A percentile compares a stretch with the other conserved stretches of the same genome.
These are phyloP conservation scores for Parnassius smintheus DNA, from an alignment of 2,888 invertebrate species.

Conservation along the genomic window DNA sequence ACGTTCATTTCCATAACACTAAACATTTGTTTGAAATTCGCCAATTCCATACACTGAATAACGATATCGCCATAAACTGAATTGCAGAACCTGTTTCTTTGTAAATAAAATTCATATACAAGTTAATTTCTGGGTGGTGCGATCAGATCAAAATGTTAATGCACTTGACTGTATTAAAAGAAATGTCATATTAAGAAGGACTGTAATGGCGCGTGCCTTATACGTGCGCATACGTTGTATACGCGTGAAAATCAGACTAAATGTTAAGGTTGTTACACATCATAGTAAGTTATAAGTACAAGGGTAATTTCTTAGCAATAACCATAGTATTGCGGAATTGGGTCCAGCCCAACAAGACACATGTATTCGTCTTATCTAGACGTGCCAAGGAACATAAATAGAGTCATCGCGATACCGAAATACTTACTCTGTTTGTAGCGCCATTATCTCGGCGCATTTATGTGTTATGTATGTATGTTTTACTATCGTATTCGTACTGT, in stretches of 20 bases:
- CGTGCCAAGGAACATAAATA: constrained; percentile 17
- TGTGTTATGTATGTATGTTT: background rate
- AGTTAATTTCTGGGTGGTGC: constrained; percentile 38
- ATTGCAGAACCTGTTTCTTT: constrained; percentile 41
- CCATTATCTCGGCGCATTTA: constrained; percentile 8
- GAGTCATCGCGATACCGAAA: constrained; percentile 19
- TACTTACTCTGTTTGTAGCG: constrained; percentile 15
- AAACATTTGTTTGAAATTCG: constrained; percentile 19
- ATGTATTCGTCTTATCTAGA: constrained; percentile 32
- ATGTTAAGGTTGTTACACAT: constrained; percentile 29
- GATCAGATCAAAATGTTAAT: constrained; percentile 21
- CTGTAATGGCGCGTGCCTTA: constrained; percentile 9
- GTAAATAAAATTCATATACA: constrained; percentile 36
- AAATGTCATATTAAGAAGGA: constrained; percentile 1
- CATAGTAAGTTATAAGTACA: constrained; percentile 46
- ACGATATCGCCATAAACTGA: constrained; percentile 26
- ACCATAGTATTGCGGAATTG: constrained; percentile 44
- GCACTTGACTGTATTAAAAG: constrained; percentile 13
- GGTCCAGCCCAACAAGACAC: constrained; percentile 28
- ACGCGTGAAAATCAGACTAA: background rate
- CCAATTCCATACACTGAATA: constrained; percentile 23
- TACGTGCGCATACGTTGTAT: background rate
- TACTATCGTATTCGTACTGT: constrained; percentile 7
- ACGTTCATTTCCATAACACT: constrained; percentile 30
- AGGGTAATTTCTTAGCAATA: constrained; percentile 39